phyloP scores from a whole-genome alignment of 2,113 vertebrate species.

The Vanacampus margaritifer region DNA sequence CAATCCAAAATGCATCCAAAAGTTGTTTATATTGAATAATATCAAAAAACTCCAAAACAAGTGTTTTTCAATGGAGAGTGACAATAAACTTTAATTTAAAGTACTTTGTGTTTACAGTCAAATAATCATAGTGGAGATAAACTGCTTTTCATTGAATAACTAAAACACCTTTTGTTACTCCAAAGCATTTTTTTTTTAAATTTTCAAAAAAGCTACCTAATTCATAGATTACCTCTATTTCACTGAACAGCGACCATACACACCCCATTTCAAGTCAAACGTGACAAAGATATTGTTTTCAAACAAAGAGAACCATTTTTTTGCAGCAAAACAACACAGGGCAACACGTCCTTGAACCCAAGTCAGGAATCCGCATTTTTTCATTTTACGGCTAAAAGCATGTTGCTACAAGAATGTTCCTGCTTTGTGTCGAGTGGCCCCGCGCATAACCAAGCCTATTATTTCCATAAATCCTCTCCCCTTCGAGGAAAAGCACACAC shows the following conservation, averaged over 20 bases:
- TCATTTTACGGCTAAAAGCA: slow-evolving; percentile 45
- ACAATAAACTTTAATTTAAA: not conserved
- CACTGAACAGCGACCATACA: not conserved
- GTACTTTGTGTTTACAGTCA: not conserved
- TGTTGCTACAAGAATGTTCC: slow-evolving; percentile 50
- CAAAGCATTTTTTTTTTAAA: not conserved
- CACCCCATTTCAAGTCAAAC: not conserved
- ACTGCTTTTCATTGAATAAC: not conserved
- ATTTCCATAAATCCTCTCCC: slow-evolving; percentile 54
- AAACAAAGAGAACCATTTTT: slow-evolving; percentile 9
- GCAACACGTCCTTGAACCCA: slow-evolving; percentile 22
- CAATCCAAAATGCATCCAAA: no score
- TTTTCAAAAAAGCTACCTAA: no score
- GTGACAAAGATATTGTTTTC: not conserved
- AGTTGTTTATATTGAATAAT: no score
- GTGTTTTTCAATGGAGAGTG: not conserved
- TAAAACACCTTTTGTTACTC: not conserved
- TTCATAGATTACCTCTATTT: not conserved
- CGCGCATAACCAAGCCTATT: slow-evolving; percentile 55
- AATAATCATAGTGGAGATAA: not conserved
- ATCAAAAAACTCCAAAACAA: no score
- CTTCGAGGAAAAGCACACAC: slow-evolving; percentile 48
- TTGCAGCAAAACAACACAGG: slow-evolving; percentile 24
- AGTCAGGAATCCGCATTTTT: slow-evolving; percentile 42
- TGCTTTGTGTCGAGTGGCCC: slow-evolving; percentile 41